Percentiles rank a stretch among this genome's conserved stretches.
Evolutionary conservation across 2,113 vertebrate genomes (phyloP).

Genomic region (Aspidoscelis tigris): DNA sequence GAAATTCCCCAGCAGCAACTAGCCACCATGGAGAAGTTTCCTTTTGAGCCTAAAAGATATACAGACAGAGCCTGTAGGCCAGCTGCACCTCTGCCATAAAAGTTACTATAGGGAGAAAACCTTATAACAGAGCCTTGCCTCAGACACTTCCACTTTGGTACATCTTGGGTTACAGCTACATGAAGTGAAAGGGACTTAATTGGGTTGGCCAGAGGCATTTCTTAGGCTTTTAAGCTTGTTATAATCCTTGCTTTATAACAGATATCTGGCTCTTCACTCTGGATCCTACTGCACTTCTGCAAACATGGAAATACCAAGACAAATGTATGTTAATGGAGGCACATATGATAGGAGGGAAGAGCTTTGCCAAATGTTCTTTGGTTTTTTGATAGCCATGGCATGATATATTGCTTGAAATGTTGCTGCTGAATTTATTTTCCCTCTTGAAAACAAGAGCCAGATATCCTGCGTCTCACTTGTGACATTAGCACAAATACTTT

Average conservation of each 20-base stretch:
- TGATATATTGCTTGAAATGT: conserved; percentile 49
- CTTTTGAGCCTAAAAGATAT: too few relatives aligned
- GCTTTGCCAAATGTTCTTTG: background rate
- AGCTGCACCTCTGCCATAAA: too few relatives aligned
- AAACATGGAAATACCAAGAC: background rate
- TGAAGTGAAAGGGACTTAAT: too few relatives aligned
- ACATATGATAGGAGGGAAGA: background rate
- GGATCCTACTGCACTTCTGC: background rate
- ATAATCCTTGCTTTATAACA: background rate
- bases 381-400: background rate
- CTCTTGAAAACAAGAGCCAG: conserved; percentile 58
- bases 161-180: too few relatives aligned
- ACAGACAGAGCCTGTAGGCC: too few relatives aligned
- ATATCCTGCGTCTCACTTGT: conserved; percentile 64
- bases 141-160: too few relatives aligned
- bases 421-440: conserved; percentile 56
- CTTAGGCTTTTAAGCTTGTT: background rate
- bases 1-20: too few relatives aligned
- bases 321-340: background rate
- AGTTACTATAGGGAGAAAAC: too few relatives aligned
- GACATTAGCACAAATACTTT: conserved; percentile 64
- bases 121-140: too few relatives aligned
- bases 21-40: too few relatives aligned
- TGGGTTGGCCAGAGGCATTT: too few relatives aligned
- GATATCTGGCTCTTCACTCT: background rate